Evolutionary conservation across 2,888 invertebrate species (phyloP).

Genomic region (Mesorhabditis spiculigera): DNA sequence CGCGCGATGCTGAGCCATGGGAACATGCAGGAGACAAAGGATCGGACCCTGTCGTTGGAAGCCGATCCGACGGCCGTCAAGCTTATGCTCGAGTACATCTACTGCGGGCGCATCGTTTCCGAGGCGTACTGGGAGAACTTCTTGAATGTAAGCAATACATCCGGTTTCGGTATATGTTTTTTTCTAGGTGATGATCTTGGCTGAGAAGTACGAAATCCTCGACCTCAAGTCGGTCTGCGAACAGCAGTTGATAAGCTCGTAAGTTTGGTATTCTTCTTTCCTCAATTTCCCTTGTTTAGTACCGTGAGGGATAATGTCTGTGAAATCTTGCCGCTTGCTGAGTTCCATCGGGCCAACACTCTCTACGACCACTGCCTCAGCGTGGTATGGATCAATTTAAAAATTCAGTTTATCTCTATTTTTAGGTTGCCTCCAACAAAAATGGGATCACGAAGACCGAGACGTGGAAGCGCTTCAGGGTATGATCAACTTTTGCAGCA

Average conservation of each 20-base stretch:
- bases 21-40: slow-evolving; percentile 35
- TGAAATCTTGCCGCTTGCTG: slow-evolving; percentile 47
- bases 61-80: slow-evolving; percentile 46
- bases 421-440: slow-evolving; percentile 11
- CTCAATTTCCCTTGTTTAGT: slow-evolving; percentile 19
- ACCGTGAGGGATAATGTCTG: slow-evolving; percentile 43
- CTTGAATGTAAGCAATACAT: neutral
- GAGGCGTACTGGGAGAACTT: slow-evolving; percentile 19
- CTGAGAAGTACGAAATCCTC: slow-evolving; percentile 56
- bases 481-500: neutral
- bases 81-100: slow-evolving; percentile 48
- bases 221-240: slow-evolving; percentile 52
- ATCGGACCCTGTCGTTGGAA: slow-evolving; percentile 25
- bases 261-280: slow-evolving; percentile 7
- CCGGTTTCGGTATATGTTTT: neutral
- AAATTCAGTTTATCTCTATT: neutral
- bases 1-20: slow-evolving; percentile 52
- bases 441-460: neutral
- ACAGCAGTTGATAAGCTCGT: slow-evolving; percentile 36
- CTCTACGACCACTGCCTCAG: slow-evolving; percentile 49
- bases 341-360: slow-evolving; percentile 42
- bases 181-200: slow-evolving; percentile 48
- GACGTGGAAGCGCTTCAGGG: slow-evolving; percentile 2
- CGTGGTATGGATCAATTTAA: slow-evolving; percentile 20
- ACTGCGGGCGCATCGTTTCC: slow-evolving; percentile 30